Conservation (phyloP, 2,113 vertebrate genomes). For the Copsychus sechellarum region DNA sequence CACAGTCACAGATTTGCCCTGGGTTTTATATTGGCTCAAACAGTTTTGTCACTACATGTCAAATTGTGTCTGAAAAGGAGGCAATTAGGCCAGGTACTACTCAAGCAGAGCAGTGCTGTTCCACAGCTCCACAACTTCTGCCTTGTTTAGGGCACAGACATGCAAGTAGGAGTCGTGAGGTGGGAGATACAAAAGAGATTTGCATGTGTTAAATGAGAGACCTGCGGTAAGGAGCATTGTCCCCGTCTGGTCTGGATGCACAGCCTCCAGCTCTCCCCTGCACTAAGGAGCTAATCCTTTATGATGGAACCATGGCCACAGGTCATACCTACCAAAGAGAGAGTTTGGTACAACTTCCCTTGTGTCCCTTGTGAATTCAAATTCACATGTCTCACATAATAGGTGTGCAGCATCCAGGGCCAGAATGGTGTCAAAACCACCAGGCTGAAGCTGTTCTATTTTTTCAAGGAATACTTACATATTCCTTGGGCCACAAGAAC, state of each 20-base stretch:
- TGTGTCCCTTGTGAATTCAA: not conserved
- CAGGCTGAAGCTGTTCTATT: not conserved
- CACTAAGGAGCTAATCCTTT: not conserved
- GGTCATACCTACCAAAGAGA: not conserved
- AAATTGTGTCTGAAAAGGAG: not conserved
- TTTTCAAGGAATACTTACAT: not conserved
- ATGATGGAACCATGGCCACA: not conserved
- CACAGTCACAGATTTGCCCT: fast-evolving
- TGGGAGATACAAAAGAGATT: not conserved
- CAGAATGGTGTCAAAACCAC: not conserved
- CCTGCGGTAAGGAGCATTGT: not conserved
- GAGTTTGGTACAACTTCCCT: not conserved
- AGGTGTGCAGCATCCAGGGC: not conserved
- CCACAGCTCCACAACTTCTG: not conserved
- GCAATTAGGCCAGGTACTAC: not conserved
- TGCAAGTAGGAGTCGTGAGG: not conserved
- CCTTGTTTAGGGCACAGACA: not conserved
- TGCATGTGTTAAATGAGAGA: not conserved
- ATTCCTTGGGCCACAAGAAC: not conserved
- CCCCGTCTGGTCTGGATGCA: not conserved
- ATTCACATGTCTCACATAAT: not conserved
- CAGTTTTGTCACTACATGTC: not conserved
- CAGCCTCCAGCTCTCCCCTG: not conserved
- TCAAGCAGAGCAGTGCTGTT: not conserved
- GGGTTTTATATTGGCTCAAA: not conserved